Evolutionary conservation across 53 echinoderm and acorn worm species (phyloP).

Genomic region (Apostichopus leukothele): DNA sequence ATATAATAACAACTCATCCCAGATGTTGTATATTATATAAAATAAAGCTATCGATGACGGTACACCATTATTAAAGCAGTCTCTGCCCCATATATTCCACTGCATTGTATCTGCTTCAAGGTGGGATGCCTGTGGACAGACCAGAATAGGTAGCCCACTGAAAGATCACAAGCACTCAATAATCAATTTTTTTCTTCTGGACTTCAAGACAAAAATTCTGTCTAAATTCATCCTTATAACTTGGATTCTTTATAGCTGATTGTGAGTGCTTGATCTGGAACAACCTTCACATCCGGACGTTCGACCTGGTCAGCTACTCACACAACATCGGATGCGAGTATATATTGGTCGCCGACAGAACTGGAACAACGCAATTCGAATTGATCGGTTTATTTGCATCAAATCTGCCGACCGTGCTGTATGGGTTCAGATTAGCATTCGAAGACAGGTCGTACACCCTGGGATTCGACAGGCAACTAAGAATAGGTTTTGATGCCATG

Average conservation of each 20-base stretch:
- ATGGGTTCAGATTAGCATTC: not conserved
- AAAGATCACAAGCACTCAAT: no score
- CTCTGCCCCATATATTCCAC: no score
- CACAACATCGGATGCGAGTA: constrained; percentile 14
- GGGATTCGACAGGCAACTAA: not conserved
- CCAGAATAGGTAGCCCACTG: no score
- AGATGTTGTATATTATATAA: no score
- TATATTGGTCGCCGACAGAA: not conserved
- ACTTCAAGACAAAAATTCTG: no score
- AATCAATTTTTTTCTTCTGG: no score
- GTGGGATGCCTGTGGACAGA: no score
- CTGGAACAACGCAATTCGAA: not conserved
- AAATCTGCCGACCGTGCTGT: not conserved
- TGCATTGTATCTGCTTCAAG: no score
- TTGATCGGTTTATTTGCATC: not conserved
- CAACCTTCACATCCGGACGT: not conserved
- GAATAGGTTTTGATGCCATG: no score
- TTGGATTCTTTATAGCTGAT: not conserved
- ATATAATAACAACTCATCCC: no score
- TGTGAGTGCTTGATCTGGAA: constrained; percentile 21
- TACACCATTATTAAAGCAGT: no score
- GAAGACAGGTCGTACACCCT: not conserved
- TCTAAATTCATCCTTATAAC: not conserved
- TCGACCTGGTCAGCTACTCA: not conserved
- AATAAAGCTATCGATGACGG: no score